Percentiles rank a stretch among this genome's conserved stretches.
Conservation (phyloP, 2,113 vertebrate genomes). For the Oreochromis spilurus region DNA sequence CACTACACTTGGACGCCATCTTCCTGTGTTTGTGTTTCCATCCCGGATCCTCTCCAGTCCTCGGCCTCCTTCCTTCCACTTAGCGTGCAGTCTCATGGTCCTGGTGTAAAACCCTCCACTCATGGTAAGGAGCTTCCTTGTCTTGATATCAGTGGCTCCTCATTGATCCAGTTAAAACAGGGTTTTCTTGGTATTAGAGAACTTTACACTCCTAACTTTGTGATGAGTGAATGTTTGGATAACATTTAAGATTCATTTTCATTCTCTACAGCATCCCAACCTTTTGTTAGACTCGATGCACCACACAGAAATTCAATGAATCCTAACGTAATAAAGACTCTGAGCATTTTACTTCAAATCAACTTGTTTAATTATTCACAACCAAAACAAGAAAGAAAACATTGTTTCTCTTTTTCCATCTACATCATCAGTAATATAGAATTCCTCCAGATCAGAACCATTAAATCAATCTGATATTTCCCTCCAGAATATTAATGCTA, state of each 20-base stretch:
- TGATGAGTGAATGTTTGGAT: background rate
- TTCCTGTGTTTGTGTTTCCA: background rate
- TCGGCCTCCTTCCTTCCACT: background rate
- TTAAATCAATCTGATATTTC: slow-evolving; percentile 4
- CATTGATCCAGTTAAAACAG: background rate
- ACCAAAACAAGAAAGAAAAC: slow-evolving; percentile 44
- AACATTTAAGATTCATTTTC: background rate
- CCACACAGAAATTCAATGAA: background rate
- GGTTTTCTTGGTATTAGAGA: background rate
- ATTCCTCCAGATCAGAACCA: background rate
- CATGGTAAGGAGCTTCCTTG: background rate
- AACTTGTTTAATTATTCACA: slow-evolving; percentile 73
- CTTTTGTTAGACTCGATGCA: background rate
- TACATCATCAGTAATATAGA: slow-evolving; percentile 49
- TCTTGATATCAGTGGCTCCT: background rate
- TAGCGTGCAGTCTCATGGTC: background rate
- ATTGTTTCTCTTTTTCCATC: slow-evolving; percentile 21
- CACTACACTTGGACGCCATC: background rate
- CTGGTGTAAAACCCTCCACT: background rate
- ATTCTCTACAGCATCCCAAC: background rate
- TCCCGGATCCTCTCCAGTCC: background rate
- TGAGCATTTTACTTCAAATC: slow-evolving; percentile 35
- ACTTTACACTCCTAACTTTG: background rate
- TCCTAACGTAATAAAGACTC: background rate
- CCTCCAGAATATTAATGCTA: slow-evolving; percentile 33